Percentiles rank a stretch among this genome's conserved stretches.
phyloP scores from a whole-genome alignment of 2,113 vertebrate species.

The Anser cygnoides region DNA sequence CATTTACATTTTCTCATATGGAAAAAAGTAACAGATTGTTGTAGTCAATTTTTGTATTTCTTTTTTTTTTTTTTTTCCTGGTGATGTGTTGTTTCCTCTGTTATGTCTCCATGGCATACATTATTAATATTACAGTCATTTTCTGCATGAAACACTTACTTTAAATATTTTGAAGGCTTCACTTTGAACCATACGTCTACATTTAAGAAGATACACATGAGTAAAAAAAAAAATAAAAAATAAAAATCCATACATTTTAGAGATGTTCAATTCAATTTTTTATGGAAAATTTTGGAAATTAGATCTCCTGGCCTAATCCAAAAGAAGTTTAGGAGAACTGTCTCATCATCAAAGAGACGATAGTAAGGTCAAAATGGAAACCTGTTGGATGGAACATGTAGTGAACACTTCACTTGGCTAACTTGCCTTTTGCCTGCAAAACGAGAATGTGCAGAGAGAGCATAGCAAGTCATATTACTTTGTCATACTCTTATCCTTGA shows the following conservation, averaged over 20 bases:
- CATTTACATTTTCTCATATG: accelerated
- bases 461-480: neutral
- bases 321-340: neutral
- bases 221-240: neutral
- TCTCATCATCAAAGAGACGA: neutral
- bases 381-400: neutral
- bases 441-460: neutral
- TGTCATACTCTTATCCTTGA: neutral
- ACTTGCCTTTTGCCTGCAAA: neutral
- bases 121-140: neutral
- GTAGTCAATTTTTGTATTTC: neutral
- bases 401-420: neutral
- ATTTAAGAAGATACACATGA: neutral
- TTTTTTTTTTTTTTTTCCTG: neutral
- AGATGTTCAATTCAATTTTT: neutral
- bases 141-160: neutral
- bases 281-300: neutral
- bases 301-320: neutral
- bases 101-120: neutral
- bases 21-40: neutral
- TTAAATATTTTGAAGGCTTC: neutral
- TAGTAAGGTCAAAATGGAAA: neutral
- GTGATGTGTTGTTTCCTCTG: neutral
- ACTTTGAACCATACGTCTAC: neutral
- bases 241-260: neutral